Evolutionary conservation across 2,113 vertebrate genomes (phyloP), one percentile per base, ranked within the genome.

Genomic region (Catharus bicknelli): DNA sequence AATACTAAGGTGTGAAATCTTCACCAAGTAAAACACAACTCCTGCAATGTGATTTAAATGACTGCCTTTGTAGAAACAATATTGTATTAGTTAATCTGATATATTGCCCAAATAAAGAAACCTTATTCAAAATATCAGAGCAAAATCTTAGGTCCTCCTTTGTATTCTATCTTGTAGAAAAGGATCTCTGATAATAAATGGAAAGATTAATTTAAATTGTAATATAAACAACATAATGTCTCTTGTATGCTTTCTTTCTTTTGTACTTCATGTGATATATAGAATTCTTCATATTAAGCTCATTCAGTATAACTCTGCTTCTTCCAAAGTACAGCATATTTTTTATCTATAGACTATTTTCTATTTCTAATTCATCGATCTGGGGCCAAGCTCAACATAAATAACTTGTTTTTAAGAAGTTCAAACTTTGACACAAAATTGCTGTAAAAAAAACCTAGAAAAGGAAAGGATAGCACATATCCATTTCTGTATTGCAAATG

Each of bases 291-390:
- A n/a, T 93, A 81, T 63, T 88, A 96, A 93, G 50, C 59, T 96
- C 70, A 91, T 95, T 96, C 83, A 94, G 48, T 95, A n/a, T 92
- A 92, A 70, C 75, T 27, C 27, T 73, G 64, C 63, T 94, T 93
- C 93, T 94, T 87, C 61, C 43, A 19, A 92, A 84, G 26, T 68
- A 59, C 63, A 80, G 51, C 36, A 53, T 68, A 93, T 93, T 83
- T 74, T 75, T 80, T 88, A 58, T 67, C 77, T 83, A 69, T 77
- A 77, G 67, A 9, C 18, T 83, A 29, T 57, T 79, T 69, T 87
- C 23, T 92, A 42, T 87, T 91, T 73, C 38, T 45, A 62, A 29
- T 83, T 73, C n/a, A 61, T 16, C 79, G 20, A 38, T 75, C 77
- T 78, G 43, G 14, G 34, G 38, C 34, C 78, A 76, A 83, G 54